Percentiles rank a stretch among this genome's conserved stretches.
These are phyloP conservation scores for Phacellophora camtschatica DNA, from an alignment of 30 jellyfish, hydroid and myxozoan genomes.

Conservation along the genomic window DNA sequence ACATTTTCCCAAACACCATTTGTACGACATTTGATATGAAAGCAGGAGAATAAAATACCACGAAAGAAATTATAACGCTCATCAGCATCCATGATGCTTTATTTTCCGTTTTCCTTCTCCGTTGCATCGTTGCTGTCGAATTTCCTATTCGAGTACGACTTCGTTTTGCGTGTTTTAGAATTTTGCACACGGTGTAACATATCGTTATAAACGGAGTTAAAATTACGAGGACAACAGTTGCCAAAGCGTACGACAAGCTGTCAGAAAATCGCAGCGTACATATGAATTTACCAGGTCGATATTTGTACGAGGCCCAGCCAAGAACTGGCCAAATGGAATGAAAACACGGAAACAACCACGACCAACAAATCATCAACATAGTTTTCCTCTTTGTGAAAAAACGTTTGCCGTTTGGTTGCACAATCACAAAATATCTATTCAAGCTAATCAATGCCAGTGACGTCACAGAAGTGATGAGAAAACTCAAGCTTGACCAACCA, in stretches of 20 bases:
- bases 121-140: neutral
- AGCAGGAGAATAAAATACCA: constrained; percentile 44
- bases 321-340: constrained; percentile 32
- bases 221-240: neutral
- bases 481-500: constrained; percentile 48
- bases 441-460: constrained; percentile 51
- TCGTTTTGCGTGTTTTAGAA: constrained; percentile 8
- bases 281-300: constrained; percentile 61
- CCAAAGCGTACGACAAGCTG: constrained; percentile 25
- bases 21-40: constrained; percentile 28
- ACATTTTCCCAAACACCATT: constrained; percentile 36
- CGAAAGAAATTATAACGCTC: constrained; percentile 29
- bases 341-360: constrained; percentile 36
- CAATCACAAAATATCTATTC: constrained; percentile 46
- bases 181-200: constrained; percentile 31
- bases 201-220: constrained; percentile 32
- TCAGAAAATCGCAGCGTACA: constrained; percentile 44
- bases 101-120: constrained; percentile 17
- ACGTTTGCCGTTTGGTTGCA: neutral
- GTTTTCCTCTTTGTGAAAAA: neutral
- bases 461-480: constrained; percentile 40
- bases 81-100: constrained; percentile 36
- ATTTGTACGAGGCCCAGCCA: constrained; percentile 65
- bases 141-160: constrained; percentile 27
- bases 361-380: neutral